A percentile compares a stretch with the other conserved stretches of the same genome.
phyloP scores from a whole-genome alignment of 64 coral and sea anemone genomes.

The Porites australiensis region DNA sequence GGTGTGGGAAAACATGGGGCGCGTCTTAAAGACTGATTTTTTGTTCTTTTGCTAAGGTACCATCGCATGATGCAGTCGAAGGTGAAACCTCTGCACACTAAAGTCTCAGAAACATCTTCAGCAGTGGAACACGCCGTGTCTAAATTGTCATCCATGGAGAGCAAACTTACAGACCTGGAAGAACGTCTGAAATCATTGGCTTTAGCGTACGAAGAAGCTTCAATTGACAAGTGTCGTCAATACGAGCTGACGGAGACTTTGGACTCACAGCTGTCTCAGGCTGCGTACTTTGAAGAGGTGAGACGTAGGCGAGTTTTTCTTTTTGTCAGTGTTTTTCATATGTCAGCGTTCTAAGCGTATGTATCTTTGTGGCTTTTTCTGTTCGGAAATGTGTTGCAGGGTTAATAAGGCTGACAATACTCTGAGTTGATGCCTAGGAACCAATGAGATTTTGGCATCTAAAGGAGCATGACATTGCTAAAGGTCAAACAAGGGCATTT shows the following conservation, averaged over 20 bases:
- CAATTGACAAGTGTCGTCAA: constrained; percentile 96
- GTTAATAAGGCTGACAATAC: no score
- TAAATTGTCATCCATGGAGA: constrained; percentile 78
- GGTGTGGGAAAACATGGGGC: no score
- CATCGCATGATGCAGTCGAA: constrained; percentile 99
- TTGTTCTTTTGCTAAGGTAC: constrained; percentile 56
- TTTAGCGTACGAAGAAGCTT: constrained; percentile 92
- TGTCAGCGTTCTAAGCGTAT: no score
- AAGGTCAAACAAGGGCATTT: no score
- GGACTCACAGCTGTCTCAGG: constrained; percentile 84
- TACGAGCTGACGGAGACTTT: constrained; percentile 84
- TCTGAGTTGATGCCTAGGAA: no score
- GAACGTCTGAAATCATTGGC: constrained; percentile 81
- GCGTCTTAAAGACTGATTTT: not conserved
- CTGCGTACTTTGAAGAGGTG: constrained; percentile 98
- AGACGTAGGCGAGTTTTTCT: not conserved
- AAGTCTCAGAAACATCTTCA: constrained; percentile 92
- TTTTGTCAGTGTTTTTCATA: no score
- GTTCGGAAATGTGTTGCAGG: no score
- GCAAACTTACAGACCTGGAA: constrained; percentile 85
- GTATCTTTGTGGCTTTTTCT: no score
- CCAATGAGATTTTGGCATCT: no score
- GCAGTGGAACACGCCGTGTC: constrained; percentile 76
- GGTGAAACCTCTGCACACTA: constrained; percentile 93
- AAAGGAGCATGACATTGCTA: no score